phyloP scores from a whole-genome alignment of 2,888 invertebrate species.

The Nowickia ferox region DNA sequence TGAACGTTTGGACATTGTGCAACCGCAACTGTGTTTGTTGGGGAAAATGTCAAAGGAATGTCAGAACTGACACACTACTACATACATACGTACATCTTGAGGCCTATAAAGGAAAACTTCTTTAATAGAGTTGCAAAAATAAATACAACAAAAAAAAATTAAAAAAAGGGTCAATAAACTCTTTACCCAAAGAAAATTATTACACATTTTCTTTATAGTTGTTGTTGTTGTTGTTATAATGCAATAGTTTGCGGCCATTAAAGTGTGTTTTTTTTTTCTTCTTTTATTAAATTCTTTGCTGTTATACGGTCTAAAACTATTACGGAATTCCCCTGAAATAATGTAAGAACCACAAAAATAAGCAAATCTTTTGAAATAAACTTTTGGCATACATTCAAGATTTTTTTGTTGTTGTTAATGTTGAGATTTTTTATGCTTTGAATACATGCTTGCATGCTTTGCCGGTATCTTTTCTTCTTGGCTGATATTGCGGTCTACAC shows the following conservation, averaged over 20 bases:
- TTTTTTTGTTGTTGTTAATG: slow-evolving; percentile 9
- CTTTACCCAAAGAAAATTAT: slow-evolving; percentile 46
- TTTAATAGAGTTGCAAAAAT: slow-evolving; percentile 4
- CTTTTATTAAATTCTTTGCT: slow-evolving; percentile 35
- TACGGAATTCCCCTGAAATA: slow-evolving; percentile 56
- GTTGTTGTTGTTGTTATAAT: slow-evolving; percentile 2
- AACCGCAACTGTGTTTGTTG: slow-evolving; percentile 76
- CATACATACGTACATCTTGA: slow-evolving; percentile 2
- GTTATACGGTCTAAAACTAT: slow-evolving; percentile 10
- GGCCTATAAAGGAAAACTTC: slow-evolving; percentile 5
- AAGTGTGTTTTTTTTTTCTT: background rate
- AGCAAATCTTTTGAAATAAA: slow-evolving; percentile 67
- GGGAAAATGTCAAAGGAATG: slow-evolving; percentile 72
- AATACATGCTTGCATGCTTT: slow-evolving; percentile 10
- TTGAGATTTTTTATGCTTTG: slow-evolving; percentile 31
- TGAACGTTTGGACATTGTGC: slow-evolving; percentile 77
- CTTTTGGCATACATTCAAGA: slow-evolving; percentile 69
- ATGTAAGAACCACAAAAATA: slow-evolving; percentile 48
- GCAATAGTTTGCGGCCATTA: slow-evolving; percentile 47
- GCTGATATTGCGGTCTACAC: slow-evolving; percentile 16
- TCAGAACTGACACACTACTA: background rate
- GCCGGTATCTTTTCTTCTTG: slow-evolving; percentile 22
- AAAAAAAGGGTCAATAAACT: slow-evolving; percentile 68
- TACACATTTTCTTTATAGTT: background rate
- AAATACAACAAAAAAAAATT: too few relatives aligned